phyloP scores from a whole-genome alignment of 2,113 vertebrate species.

The Oryzias celebensis region DNA sequence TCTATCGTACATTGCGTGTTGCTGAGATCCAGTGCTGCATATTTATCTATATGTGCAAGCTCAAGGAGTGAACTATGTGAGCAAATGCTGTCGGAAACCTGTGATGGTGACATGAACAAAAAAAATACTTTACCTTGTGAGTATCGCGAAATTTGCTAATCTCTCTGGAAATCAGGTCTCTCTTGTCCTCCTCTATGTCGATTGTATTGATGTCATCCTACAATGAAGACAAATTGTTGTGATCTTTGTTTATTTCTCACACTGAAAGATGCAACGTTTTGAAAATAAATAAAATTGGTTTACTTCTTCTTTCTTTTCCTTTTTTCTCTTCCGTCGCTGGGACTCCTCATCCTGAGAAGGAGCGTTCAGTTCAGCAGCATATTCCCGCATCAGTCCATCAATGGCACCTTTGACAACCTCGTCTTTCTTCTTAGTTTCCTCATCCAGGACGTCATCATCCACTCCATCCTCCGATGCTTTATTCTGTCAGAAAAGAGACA shows the following conservation, averaged over 20 bases:
- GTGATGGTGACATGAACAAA: slow-evolving; percentile 66
- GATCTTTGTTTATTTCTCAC: no score
- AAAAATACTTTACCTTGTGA: slow-evolving; percentile 92
- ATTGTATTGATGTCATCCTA: slow-evolving; percentile 99
- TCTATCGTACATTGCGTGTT: slow-evolving; percentile 39
- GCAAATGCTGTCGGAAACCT: slow-evolving; percentile 73
- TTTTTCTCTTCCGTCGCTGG: slow-evolving; percentile 93
- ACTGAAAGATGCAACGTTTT: no score
- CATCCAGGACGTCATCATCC: slow-evolving; percentile 93
- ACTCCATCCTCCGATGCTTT: slow-evolving; percentile 83
- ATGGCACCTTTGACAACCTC: slow-evolving; percentile 93
- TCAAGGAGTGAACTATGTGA: slow-evolving; percentile 67
- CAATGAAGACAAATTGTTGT: not conserved
- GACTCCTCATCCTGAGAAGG: slow-evolving; percentile 93
- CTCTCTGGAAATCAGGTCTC: slow-evolving; percentile 99
- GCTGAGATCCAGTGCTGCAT: slow-evolving; percentile 32
- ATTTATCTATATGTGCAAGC: slow-evolving; percentile 55
- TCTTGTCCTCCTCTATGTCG: slow-evolving; percentile 99
- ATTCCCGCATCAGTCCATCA: slow-evolving; percentile 94
- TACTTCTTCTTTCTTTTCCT: slow-evolving; percentile 99
- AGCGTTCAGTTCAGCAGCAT: slow-evolving; percentile 95
- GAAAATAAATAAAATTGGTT: slow-evolving; percentile 2
- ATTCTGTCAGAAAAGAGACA: slow-evolving; percentile 64
- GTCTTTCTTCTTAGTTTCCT: slow-evolving; percentile 95
- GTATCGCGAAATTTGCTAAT: slow-evolving; percentile 99